phyloP scores from a whole-genome alignment of 2,888 invertebrate species.

The Euplagia quadripunctaria region DNA sequence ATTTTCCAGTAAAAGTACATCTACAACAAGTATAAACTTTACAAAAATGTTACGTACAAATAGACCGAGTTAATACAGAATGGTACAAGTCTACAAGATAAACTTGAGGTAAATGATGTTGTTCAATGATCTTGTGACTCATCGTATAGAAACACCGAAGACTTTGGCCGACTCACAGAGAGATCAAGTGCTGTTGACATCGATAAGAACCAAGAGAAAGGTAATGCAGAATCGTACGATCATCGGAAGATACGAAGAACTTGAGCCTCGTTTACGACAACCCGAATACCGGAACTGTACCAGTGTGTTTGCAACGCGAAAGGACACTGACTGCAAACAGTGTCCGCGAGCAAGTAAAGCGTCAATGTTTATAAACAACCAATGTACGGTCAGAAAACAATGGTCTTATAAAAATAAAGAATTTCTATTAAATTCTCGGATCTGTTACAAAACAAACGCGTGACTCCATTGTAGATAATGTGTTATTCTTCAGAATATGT shows the following conservation, averaged over 20 bases:
- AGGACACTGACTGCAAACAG: constrained; percentile 64
- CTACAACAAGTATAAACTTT: constrained; percentile 11
- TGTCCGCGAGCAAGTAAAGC: constrained; percentile 71
- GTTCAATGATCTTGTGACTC: constrained; percentile 62
- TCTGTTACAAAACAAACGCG: constrained; percentile 24
- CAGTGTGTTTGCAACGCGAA: constrained; percentile 60
- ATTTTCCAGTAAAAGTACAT: constrained; percentile 46
- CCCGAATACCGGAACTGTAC: constrained; percentile 60
- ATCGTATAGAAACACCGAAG: constrained; percentile 44
- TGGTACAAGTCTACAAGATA: background rate
- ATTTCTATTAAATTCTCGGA: constrained; percentile 46
- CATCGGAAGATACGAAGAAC: constrained; percentile 60
- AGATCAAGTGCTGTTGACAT: constrained; percentile 64
- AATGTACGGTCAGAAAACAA: constrained; percentile 68
- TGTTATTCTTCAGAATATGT: constrained; percentile 14
- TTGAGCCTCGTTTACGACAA: constrained; percentile 61
- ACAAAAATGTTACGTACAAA: background rate
- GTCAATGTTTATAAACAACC: constrained; percentile 76
- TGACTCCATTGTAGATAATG: constrained; percentile 21
- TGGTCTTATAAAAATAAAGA: constrained; percentile 47
- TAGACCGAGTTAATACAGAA: constrained; percentile 7
- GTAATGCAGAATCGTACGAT: constrained; percentile 57
- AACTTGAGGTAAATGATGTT: constrained; percentile 49
- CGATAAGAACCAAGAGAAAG: constrained; percentile 63
- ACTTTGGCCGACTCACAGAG: constrained; percentile 43